Conservation (phyloP, 2,888 invertebrate species). For the Acrocera orbiculus region DNA sequence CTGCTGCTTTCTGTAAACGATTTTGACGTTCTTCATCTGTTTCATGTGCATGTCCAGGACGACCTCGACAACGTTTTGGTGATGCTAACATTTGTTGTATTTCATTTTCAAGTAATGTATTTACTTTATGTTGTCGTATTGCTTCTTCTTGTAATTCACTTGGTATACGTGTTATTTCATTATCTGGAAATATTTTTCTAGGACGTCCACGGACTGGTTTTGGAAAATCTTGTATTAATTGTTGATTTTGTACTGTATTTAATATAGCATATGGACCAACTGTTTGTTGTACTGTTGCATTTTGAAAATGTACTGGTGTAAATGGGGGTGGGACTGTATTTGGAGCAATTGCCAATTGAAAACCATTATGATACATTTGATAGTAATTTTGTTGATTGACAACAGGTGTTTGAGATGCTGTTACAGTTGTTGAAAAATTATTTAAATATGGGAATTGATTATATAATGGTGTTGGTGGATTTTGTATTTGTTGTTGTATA, state of each 20-base stretch:
- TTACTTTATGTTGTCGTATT: conserved; percentile 23
- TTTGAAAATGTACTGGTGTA: conserved; percentile 28
- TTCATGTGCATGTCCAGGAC: conserved; percentile 26
- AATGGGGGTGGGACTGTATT: conserved; percentile 29
- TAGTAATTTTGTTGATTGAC: conserved; percentile 22
- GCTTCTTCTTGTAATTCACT: conserved; percentile 17
- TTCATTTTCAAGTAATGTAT: conserved; percentile 28
- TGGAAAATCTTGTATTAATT: conserved; percentile 26
- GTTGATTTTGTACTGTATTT: conserved; percentile 14
- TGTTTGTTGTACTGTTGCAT: conserved; percentile 10
- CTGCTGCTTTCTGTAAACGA: conserved; percentile 28
- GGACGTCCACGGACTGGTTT: conserved; percentile 30
- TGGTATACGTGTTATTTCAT: conserved; percentile 8
- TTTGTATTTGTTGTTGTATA: conserved; percentile 17
- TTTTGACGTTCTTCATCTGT: conserved; percentile 27
- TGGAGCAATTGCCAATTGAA: conserved; percentile 27
- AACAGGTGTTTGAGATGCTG: conserved; percentile 14
- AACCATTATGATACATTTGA: conserved; percentile 31
- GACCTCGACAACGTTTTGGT: conserved; percentile 16
- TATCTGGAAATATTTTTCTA: conserved; percentile 20
- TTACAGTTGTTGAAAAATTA: conserved; percentile 22
- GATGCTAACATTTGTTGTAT: conserved; percentile 26
- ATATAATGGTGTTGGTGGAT: conserved; percentile 23
- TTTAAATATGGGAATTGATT: conserved; percentile 30
- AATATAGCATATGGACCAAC: conserved; percentile 7